Conservation (phyloP, 2,888 invertebrate genomes). For the Tenthredo notha region DNA sequence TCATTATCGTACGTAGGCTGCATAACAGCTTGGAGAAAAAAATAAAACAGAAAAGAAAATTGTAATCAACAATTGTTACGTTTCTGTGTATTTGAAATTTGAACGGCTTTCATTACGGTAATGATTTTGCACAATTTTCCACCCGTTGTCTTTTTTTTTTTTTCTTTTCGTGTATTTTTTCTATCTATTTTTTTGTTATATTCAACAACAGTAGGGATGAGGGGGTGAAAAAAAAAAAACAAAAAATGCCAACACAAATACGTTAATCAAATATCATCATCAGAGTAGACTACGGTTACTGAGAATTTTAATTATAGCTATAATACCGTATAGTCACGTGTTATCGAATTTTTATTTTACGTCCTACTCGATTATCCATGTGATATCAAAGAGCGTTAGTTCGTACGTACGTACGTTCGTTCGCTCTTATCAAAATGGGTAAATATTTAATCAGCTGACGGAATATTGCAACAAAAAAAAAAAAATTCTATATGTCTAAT, state of each 20-base stretch:
- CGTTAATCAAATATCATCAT: neutral
- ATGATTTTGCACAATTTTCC: too few relatives aligned
- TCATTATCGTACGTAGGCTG: neutral
- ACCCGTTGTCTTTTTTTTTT: too few relatives aligned
- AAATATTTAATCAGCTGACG: constrained; percentile 76
- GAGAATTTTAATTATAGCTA: neutral
- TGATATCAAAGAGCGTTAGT: constrained; percentile 5
- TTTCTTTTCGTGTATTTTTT: too few relatives aligned
- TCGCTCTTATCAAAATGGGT: constrained; percentile 68
- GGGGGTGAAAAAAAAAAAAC: neutral
- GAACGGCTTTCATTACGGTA: too few relatives aligned
- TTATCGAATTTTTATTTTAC: neutral
- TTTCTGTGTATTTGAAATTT: too few relatives aligned
- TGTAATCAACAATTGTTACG: too few relatives aligned
- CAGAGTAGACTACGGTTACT: too few relatives aligned
- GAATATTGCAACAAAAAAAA: constrained; percentile 41
- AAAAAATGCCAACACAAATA: neutral
- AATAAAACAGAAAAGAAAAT: neutral
- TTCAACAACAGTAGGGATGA: neutral
- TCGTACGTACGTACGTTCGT: neutral
- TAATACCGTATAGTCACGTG: neutral
- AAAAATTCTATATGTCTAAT: too few relatives aligned
- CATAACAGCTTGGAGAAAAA: neutral
- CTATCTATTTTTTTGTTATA: neutral
- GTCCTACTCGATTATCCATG: constrained; percentile 1